Base-by-base conservation (phyloP, 2,797 vertebrate genomes). In the Danio jaintianensis region DNA sequence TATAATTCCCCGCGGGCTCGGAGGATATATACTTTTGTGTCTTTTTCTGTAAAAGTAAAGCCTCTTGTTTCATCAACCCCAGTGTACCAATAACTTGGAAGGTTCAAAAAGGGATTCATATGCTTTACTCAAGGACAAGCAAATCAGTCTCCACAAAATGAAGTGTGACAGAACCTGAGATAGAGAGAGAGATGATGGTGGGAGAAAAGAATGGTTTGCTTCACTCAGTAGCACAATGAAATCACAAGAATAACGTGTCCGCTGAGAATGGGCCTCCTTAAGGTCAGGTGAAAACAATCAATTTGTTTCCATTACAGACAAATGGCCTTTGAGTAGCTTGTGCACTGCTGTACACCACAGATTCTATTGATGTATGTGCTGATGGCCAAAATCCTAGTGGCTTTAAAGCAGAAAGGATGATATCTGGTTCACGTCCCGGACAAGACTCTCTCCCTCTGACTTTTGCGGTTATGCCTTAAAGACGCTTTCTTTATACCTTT, bases 261-360 rank as follows among this genome's bases (percentile, higher is more conserved):
- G 1, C 22, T 47, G 52, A 80, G 42, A 63, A 73, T 42, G 18
- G 22, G 12, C 12, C 48, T 66, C 10, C 67, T 71, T 79, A 71
- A 71, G 77, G 77, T 79, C 77, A 62, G 67, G 77, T 79, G 67
- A 63, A 79, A 79, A 71, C 67, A 79, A 79, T 79, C 77, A 79
- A 79, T 79, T 50, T 71, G 47, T 53, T 79, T 79, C 77, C 36
- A 79, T 79, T 67, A 79, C 45, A 70, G 56, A 70, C 67, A 79
- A 79, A 79, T 79, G 77, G 58, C 67, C 67, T 70, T 70, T 70
- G 67, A 71, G 56, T 79, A 42, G 55, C 66, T 61, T 52, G 29
- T 52, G 55, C 56, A 29, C 77, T 63, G 67, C 77, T 70, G 66
- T 63, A 50, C 71, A 67, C 55, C 45, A 79, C 47, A 0, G 1